Evolutionary conservation across 2,113 vertebrate species (phyloP).

Genomic region (Meriones unguiculatus): DNA sequence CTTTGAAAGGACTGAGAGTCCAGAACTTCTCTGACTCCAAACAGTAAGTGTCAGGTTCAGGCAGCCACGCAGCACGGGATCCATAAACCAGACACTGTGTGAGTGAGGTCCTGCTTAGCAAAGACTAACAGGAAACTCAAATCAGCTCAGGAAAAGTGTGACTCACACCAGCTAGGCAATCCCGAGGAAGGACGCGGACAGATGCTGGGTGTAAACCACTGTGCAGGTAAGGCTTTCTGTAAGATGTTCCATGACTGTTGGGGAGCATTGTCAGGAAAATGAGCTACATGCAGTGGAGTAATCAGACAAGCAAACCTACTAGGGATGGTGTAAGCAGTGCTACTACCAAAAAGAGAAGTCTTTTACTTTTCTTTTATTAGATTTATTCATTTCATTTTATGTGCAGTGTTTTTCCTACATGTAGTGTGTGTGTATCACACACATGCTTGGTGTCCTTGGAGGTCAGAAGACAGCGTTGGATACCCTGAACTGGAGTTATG

Average conservation of each 20-base stretch:
- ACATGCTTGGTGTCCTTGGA: not conserved
- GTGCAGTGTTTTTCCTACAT: not conserved
- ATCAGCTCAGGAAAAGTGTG: not conserved
- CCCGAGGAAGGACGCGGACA: not conserved
- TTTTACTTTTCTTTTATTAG: not conserved
- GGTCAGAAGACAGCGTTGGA: not conserved
- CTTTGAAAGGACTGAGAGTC: not conserved
- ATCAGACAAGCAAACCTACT: not conserved
- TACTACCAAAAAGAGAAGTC: not conserved
- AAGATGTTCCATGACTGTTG: not conserved
- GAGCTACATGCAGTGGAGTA: not conserved
- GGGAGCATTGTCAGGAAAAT: not conserved
- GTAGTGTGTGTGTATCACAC: not conserved
- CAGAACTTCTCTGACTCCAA: not conserved
- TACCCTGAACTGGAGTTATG: not conserved
- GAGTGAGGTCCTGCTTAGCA: not conserved
- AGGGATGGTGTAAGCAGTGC: not conserved
- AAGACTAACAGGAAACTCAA: not conserved
- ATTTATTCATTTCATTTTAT: not conserved
- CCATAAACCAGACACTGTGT: not conserved
- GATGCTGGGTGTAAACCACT: not conserved
- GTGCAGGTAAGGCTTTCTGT: not conserved
- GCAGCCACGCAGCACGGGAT: not conserved
- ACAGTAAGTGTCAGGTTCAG: not conserved
- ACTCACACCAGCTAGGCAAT: not conserved